Evolutionary conservation across 2,113 vertebrate genomes (phyloP).

Genomic region (Phrynosoma blainvillii): DNA sequence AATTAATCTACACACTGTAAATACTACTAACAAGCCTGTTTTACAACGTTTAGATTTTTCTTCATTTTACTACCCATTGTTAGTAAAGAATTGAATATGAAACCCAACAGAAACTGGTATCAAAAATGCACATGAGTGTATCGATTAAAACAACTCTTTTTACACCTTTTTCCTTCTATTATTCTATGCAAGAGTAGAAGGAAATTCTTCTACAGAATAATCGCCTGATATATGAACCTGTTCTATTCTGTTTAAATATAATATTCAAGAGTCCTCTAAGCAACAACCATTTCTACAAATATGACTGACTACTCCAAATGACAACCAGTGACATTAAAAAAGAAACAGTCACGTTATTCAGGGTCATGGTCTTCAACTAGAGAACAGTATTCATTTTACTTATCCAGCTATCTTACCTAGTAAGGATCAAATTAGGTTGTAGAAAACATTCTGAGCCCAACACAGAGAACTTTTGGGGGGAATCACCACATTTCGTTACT

Average conservation of each 20-base stretch:
- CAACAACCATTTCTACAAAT: slow-evolving; percentile 6
- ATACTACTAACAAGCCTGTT: background rate
- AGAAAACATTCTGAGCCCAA: background rate
- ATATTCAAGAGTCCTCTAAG: background rate
- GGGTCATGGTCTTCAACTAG: background rate
- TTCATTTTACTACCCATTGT: background rate
- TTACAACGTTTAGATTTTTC: rapidly evolving
- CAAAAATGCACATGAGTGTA: background rate
- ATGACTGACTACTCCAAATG: slow-evolving; percentile 6
- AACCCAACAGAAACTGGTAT: background rate
- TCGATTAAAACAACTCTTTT: background rate
- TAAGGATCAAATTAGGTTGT: background rate
- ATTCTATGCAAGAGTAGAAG: background rate
- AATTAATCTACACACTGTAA: no score
- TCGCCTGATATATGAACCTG: background rate
- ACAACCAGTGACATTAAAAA: slow-evolving; percentile 25
- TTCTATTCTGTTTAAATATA: background rate
- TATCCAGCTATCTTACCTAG: background rate
- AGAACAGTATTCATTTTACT: background rate
- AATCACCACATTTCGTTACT: rapidly evolving
- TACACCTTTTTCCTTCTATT: background rate
- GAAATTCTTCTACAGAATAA: background rate
- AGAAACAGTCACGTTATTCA: background rate
- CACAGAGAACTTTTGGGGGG: background rate
- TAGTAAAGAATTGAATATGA: background rate